Conservation (phyloP, 1,140 invertebrate species). For the Pseudachorutes palmiensis region DNA sequence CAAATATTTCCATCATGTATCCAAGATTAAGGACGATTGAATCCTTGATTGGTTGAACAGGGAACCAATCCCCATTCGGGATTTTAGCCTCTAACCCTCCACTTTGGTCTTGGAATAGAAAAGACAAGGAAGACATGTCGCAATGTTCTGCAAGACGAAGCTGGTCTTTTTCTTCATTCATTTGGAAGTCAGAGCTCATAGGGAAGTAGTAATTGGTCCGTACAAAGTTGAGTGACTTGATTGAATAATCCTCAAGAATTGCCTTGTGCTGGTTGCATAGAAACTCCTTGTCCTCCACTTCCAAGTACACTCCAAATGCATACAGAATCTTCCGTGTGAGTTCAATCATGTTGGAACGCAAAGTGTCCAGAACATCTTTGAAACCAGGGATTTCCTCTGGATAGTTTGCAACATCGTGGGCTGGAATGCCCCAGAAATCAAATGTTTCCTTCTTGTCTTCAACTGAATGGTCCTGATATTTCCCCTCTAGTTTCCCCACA, state of each 20-base stretch:
- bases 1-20: not conserved
- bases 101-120: not conserved
- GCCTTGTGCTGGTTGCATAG: not conserved
- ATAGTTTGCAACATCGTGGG: not conserved
- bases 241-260: not conserved
- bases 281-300: not conserved
- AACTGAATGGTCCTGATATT: not conserved
- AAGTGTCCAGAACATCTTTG: not conserved
- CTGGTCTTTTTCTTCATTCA: not conserved
- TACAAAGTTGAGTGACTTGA: not conserved
- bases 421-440: not conserved
- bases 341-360: not conserved
- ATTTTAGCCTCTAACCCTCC: slow-evolving; percentile 7
- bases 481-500: not conserved
- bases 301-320: not conserved
- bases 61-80: slow-evolving; percentile 2
- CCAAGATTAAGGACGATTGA: slow-evolving; percentile 5
- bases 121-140: not conserved
- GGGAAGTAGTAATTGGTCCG: not conserved
- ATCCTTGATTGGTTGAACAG: not conserved
- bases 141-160: slow-evolving; percentile 1
- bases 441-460: not conserved
- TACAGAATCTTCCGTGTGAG: not conserved
- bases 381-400: slow-evolving; percentile 2
- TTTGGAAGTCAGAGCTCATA: not conserved